Percentiles rank a stretch among this genome's conserved stretches.
phyloP scores from a whole-genome alignment of 2,888 invertebrate genomes.

The Hydroisotoma schaefferi region DNA sequence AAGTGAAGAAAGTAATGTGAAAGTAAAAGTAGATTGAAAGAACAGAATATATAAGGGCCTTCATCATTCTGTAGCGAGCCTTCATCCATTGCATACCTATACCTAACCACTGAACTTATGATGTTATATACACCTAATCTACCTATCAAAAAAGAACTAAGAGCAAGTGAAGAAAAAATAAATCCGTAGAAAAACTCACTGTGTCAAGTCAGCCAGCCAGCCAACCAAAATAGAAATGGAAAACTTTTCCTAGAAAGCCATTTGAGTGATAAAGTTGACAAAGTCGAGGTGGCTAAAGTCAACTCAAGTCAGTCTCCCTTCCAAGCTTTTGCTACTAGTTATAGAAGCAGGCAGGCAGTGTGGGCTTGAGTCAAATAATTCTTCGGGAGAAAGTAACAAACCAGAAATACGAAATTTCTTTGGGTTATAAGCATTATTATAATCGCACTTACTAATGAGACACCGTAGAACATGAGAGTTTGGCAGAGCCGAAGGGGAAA shows the following conservation, averaged over 20 bases:
- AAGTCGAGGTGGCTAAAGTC: conserved; percentile 4
- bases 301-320: conserved; percentile 5
- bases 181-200: conserved; percentile 3
- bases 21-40: not conserved
- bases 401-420: too few species aligned
- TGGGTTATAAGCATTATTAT: too few species aligned
- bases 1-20: not conserved
- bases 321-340: too few species aligned
- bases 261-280: conserved; percentile 7
- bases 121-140: too few species aligned
- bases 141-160: too few species aligned
- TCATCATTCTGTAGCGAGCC: not conserved
- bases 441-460: too few species aligned
- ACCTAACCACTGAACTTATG: too few species aligned
- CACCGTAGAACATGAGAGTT: too few species aligned
- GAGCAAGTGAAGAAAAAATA: not conserved
- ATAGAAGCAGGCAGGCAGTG: too few species aligned
- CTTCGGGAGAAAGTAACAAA: too few species aligned
- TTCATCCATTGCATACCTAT: too few species aligned
- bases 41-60: not conserved
- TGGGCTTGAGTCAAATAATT: conserved; percentile 2
- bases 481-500: too few species aligned
- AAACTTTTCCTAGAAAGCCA: not conserved
- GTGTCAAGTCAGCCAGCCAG: not conserved
- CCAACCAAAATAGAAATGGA: conserved; percentile 2